phyloP scores from a whole-genome alignment of 2,888 invertebrate species.

The Aricia artaxerxes region DNA sequence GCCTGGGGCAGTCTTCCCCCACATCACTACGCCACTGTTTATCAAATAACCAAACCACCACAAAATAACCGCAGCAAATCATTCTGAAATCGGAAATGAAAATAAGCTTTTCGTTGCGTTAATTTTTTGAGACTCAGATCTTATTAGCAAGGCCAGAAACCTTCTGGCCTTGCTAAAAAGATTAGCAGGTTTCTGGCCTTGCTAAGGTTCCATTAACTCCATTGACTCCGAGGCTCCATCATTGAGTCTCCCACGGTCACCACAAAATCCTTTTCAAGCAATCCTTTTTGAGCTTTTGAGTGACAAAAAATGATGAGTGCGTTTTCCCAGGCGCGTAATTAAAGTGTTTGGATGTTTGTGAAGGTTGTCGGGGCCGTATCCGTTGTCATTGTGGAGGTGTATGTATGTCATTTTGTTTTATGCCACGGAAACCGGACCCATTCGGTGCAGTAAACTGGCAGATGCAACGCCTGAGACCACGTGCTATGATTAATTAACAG shows the following conservation, averaged over 20 bases:
- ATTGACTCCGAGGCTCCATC: neutral
- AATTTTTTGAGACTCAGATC: no score
- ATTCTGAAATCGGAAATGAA: no score
- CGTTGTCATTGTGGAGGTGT: conserved; percentile 43
- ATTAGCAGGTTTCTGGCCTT: no score
- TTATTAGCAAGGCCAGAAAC: neutral
- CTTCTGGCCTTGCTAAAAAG: no score
- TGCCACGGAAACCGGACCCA: conserved; percentile 45
- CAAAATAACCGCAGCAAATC: no score
- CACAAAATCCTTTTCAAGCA: neutral
- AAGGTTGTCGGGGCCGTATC: conserved; percentile 40
- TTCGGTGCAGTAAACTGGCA: conserved; percentile 34
- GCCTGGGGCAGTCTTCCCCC: no score
- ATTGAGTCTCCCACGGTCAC: neutral
- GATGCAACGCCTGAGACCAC: neutral
- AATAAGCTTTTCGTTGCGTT: no score
- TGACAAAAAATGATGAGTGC: neutral
- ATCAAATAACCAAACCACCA: no score
- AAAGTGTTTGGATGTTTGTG: conserved; percentile 1
- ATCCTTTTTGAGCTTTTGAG: neutral
- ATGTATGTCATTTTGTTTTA: conserved; percentile 39
- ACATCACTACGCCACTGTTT: no score
- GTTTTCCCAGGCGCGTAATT: conserved; percentile 27
- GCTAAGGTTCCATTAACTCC: no score
- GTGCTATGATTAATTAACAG: neutral